Conservation (phyloP, 2,888 invertebrate species). For the Amphipyra berbera region DNA sequence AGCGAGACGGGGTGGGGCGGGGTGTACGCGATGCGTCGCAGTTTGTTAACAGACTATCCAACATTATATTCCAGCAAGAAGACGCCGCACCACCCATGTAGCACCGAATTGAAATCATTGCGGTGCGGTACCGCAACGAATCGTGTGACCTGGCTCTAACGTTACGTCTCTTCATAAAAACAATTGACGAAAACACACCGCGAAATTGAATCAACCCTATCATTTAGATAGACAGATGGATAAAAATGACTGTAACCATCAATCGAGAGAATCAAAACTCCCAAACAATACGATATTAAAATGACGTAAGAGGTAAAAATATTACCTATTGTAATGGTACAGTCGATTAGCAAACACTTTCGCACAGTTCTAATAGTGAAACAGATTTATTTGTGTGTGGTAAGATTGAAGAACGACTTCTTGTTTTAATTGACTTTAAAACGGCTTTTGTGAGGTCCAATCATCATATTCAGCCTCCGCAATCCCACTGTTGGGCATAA, state of each 20-base stretch:
- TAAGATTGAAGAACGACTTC: conserved; percentile 5
- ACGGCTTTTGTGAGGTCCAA: not conserved
- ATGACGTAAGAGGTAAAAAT: conserved; percentile 30
- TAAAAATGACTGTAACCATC: conserved; percentile 34
- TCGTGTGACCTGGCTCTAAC: too few relatives aligned
- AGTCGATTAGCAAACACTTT: conserved; percentile 36
- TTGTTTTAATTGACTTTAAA: conserved; percentile 26
- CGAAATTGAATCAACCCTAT: conserved; percentile 37
- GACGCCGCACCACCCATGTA: too few relatives aligned
- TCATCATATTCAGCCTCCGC: too few relatives aligned
- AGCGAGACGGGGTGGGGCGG: too few relatives aligned
- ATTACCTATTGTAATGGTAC: conserved; percentile 29
- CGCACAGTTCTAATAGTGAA: conserved; percentile 28
- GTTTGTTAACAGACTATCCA: too few relatives aligned
- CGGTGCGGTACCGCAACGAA: too few relatives aligned
- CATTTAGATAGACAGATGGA: conserved; percentile 41
- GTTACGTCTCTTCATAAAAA: conserved; percentile 8
- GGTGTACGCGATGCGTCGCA: too few relatives aligned
- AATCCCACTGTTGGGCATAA: too few relatives aligned
- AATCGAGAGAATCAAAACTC: conserved; percentile 33
- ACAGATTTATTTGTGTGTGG: conserved; percentile 39
- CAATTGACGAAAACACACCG: conserved; percentile 18
- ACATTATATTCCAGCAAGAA: too few relatives aligned
- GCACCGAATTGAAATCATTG: too few relatives aligned
- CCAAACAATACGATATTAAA: conserved; percentile 14